These are phyloP conservation scores for Drosophila pegasa DNA, from an alignment of 2,888 invertebrate genomes.

Conservation along the genomic window DNA sequence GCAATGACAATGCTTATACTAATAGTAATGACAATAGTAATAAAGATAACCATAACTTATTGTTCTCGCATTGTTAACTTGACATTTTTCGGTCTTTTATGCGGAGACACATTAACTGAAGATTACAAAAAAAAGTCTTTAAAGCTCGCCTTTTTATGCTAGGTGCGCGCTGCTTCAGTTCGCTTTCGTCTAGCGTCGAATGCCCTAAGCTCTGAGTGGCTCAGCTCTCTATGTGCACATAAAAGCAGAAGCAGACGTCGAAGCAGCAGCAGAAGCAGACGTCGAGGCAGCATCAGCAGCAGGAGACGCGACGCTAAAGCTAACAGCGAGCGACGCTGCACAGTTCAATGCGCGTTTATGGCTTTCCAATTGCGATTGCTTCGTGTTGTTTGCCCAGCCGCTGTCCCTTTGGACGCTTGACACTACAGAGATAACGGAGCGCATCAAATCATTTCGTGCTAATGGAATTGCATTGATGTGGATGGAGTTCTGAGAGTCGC, in stretches of 20 bases:
- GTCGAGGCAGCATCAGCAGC: neutral
- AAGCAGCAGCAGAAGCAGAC: neutral
- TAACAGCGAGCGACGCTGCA: conserved; percentile 8
- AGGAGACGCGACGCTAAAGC: conserved; percentile 24
- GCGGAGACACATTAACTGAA: conserved; percentile 14
- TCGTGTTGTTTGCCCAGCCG: conserved; percentile 47
- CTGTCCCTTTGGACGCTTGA: conserved; percentile 41
- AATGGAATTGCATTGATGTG: conserved; percentile 80
- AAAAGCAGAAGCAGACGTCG: conserved; percentile 11
- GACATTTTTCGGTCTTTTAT: conserved; percentile 8
- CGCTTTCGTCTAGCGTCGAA: conserved; percentile 8
- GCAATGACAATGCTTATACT: no score
- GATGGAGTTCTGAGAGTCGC: conserved; percentile 65
- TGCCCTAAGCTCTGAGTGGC: conserved; percentile 33
- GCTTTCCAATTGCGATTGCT: conserved; percentile 67
- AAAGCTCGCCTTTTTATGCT: conserved; percentile 2
- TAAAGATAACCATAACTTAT: no score
- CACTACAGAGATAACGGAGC: conserved; percentile 49
- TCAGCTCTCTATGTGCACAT: conserved; percentile 30
- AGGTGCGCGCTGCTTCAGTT: conserved; percentile 10
- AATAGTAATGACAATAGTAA: no score
- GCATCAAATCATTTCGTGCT: conserved; percentile 79
- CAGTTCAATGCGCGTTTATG: conserved; percentile 60
- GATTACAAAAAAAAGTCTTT: neutral
- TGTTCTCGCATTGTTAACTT: no score